These are phyloP conservation scores for Spheniscus mendiculus DNA, from an alignment of 2,113 vertebrate genomes.

Conservation along the genomic window DNA sequence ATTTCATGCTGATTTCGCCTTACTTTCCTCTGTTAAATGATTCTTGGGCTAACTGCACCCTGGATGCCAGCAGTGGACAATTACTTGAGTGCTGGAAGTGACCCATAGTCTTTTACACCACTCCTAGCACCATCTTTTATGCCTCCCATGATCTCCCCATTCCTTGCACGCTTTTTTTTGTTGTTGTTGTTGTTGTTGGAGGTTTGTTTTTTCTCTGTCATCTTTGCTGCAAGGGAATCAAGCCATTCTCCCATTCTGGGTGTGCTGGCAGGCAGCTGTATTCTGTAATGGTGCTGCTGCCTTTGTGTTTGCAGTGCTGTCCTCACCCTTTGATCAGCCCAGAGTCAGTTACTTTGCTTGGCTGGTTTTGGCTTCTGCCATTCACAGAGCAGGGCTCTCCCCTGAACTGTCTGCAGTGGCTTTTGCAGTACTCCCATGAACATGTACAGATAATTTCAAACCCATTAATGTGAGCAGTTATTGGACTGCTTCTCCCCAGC, in stretches of 20 bases:
- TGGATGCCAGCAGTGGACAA: not conserved
- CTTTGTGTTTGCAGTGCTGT: not conserved
- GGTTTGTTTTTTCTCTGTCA: not conserved
- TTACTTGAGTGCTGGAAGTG: not conserved
- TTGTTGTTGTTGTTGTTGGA: not conserved
- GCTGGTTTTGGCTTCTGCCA: not conserved
- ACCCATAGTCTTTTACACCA: not conserved
- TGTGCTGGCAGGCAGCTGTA: not conserved
- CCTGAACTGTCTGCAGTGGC: not conserved
- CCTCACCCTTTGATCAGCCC: not conserved
- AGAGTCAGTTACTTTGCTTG: not conserved
- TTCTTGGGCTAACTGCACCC: not conserved
- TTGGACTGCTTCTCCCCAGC: not conserved
- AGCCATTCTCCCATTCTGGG: not conserved
- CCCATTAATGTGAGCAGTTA: not conserved
- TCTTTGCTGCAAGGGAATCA: not conserved
- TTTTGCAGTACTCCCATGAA: not conserved
- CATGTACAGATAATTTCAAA: not conserved
- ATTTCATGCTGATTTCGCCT: not conserved
- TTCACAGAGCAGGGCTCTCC: not conserved
- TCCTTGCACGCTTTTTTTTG: not conserved
- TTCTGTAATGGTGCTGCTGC: not conserved
- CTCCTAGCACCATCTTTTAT: not conserved
- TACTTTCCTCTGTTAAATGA: not conserved
- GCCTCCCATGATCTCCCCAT: not conserved